A percentile compares a stretch with the other conserved stretches of the same genome.
Evolutionary conservation across 2,888 invertebrate species (phyloP).

Genomic region (Amphipyra tragopoginis): DNA sequence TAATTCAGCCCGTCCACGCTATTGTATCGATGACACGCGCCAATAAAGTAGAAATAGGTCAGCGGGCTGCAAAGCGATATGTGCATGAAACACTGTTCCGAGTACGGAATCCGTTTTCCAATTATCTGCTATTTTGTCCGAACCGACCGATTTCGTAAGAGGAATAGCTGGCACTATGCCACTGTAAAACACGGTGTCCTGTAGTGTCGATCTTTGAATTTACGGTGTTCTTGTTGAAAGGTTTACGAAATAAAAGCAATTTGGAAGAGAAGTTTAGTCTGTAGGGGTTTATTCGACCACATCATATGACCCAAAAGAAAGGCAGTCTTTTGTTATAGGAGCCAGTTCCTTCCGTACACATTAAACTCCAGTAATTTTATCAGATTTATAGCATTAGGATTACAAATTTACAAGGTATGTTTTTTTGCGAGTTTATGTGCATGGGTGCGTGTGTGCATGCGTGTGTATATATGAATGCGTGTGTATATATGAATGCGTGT

Average conservation of each 20-base stretch:
- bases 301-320: background rate
- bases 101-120: constrained; percentile 51
- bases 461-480: too few species aligned
- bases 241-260: constrained; percentile 23
- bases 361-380: too few species aligned
- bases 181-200: constrained; percentile 40
- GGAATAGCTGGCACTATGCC: constrained; percentile 52
- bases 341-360: too few species aligned
- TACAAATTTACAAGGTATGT: too few species aligned
- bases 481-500: too few species aligned
- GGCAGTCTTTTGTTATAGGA: too few species aligned
- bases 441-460: too few species aligned
- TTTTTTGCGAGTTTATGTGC: too few species aligned
- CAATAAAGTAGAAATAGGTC: constrained; percentile 58
- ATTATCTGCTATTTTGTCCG: constrained; percentile 52
- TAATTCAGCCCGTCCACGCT: constrained; percentile 43
- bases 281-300: constrained; percentile 1
- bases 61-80: constrained; percentile 50
- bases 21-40: constrained; percentile 57
- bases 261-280: constrained; percentile 9
- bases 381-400: too few species aligned
- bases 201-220: constrained; percentile 31
- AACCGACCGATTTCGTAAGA: constrained; percentile 24
- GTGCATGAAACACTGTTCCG: constrained; percentile 45
- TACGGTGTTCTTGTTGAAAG: constrained; percentile 31